A percentile compares a stretch with the other conserved stretches of the same genome.
These are phyloP conservation scores for Lutjanus argentimaculatus DNA, from an alignment of 2,797 vertebrate genomes.

Conservation along the genomic window DNA sequence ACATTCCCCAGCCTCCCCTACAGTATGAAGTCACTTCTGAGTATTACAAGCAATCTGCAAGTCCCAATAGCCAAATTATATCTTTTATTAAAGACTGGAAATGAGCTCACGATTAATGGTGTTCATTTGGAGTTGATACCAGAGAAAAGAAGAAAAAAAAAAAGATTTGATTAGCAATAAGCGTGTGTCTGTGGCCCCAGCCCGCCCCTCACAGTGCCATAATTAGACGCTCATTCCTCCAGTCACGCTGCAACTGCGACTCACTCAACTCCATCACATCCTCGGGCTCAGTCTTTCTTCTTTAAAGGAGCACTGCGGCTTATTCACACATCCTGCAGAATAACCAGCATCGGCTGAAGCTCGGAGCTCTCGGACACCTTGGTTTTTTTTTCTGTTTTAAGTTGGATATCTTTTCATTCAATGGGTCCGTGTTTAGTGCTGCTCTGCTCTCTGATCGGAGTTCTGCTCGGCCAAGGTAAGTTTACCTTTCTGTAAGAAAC, in stretches of 20 bases:
- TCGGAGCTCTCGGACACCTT: not conserved
- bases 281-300: constrained; percentile 16
- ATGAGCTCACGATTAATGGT: not conserved
- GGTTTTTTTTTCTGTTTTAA: not conserved
- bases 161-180: constrained; percentile 30
- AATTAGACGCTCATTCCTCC: constrained; percentile 75
- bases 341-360: not conserved
- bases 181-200: constrained; percentile 61
- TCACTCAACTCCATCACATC: constrained; percentile 70
- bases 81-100: not conserved
- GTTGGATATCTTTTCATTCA: constrained; percentile 24
- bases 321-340: constrained; percentile 16
- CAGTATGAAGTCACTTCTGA: not conserved
- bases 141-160: not conserved
- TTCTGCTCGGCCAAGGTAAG: constrained; percentile 84
- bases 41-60: not conserved
- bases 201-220: constrained; percentile 80
- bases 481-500: constrained; percentile 32
- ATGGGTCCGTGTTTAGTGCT: constrained; percentile 79
- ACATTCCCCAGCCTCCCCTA: too few relatives aligned
- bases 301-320: constrained; percentile 32
- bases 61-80: too few relatives aligned
- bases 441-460: constrained; percentile 78
- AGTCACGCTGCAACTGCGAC: constrained; percentile 71
- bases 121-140: not conserved